Conservation (phyloP, 2,797 vertebrate species). For the Channallabes apus region DNA sequence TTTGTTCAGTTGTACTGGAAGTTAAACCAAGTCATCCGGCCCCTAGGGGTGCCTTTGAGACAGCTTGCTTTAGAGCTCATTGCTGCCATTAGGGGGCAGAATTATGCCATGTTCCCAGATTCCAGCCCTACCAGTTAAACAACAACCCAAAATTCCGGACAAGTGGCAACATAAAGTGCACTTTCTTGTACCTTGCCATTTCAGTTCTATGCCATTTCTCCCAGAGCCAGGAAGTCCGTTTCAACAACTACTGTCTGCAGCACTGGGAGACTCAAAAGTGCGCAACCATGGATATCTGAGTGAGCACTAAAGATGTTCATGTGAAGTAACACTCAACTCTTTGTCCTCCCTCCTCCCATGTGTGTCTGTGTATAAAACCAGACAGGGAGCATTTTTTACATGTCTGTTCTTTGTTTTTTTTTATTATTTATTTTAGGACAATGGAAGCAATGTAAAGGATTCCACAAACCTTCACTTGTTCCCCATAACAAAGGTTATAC, state of each 20-base stretch:
- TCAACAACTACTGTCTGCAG: not conserved
- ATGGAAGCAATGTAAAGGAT: conserved; percentile 42
- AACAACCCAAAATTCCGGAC: not conserved
- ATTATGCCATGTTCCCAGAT: not conserved
- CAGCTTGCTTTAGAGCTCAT: not conserved
- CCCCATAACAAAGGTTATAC: conserved; percentile 17
- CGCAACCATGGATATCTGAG: not conserved
- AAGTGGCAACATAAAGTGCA: conserved; percentile 9
- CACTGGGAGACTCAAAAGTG: not conserved
- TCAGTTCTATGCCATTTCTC: conserved; percentile 29
- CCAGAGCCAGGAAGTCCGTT: conserved; percentile 35
- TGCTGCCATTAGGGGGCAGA: conserved; percentile 61
- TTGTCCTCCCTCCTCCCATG: conserved; percentile 7
- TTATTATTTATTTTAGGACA: conserved; percentile 46
- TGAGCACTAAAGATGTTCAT: conserved; percentile 22
- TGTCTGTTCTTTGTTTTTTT: conserved; percentile 37
- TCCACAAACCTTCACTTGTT: conserved; percentile 23
- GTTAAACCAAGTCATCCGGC: not conserved
- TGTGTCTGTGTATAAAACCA: conserved; percentile 42
- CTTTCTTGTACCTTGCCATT: not conserved
- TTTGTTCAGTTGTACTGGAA: not conserved
- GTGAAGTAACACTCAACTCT: conserved; percentile 18
- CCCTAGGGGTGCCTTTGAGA: not conserved
- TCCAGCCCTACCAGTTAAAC: not conserved
- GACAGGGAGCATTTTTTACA: conserved; percentile 59